phyloP scores from a whole-genome alignment of 2,113 vertebrate species.

The Pygoscelis adeliae region DNA sequence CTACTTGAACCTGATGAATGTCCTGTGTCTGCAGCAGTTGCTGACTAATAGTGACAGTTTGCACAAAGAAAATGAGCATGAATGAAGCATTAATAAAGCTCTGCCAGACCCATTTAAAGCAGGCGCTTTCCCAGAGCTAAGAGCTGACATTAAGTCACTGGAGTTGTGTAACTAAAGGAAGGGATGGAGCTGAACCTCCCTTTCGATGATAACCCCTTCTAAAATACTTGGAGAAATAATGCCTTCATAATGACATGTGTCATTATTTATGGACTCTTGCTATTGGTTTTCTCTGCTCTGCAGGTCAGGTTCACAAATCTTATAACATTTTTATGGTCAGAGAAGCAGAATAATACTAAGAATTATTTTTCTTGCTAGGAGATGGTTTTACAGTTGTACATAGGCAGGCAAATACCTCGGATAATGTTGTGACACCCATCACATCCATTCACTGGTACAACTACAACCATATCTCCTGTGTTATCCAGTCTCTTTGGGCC shows the following conservation, averaged over 20 bases:
- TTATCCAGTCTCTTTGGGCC: not conserved
- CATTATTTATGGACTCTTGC: not conserved
- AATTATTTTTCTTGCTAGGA: not conserved
- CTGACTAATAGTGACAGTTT: conserved; percentile 19
- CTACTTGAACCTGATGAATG: conserved; percentile 36
- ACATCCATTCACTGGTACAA: not conserved
- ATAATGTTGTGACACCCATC: rapidly evolving
- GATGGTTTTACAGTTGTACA: not conserved
- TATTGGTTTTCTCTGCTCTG: not conserved
- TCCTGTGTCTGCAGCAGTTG: not conserved
- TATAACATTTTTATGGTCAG: not conserved
- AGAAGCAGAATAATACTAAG: not conserved
- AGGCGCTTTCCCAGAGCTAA: not conserved
- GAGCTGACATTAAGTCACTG: not conserved
- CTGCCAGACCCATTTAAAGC: not conserved
- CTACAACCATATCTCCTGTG: not conserved
- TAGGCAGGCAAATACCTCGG: not conserved
- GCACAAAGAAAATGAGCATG: not conserved
- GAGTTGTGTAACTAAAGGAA: not conserved
- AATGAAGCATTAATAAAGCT: conserved; percentile 22
- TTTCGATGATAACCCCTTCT: not conserved
- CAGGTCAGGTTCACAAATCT: not conserved
- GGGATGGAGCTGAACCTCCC: not conserved
- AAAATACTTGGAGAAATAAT: not conserved
- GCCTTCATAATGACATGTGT: not conserved